Base-by-base conservation (phyloP, 2,888 invertebrate species). In the Hirtodrosophila confusa region DNA sequence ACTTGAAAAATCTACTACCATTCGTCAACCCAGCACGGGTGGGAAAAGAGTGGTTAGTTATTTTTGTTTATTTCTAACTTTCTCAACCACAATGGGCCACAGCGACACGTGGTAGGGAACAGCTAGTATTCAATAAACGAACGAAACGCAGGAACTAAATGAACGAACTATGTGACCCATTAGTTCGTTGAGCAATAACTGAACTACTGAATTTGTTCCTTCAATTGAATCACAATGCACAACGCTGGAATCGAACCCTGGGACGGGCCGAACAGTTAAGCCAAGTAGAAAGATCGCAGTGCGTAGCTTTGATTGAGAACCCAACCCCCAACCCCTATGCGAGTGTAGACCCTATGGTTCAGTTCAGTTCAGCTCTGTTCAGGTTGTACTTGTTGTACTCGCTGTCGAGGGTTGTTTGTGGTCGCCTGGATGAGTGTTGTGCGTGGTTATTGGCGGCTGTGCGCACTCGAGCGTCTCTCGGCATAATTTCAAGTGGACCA, bases 401-500 rank as follows among this genome's bases (percentile, higher is more conserved):
- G 54, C 54, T 44, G 39, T 70, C 58, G 85, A 84, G 84, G 84
- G 84, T 84, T 84, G 84, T 86, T 83, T 79, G 82, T 64, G 82
- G 82, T 80, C 70, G 66, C 64, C 74, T 44, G 67, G 71, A 62
- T 69, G 85, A 85, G 87, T 80, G 77, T 75, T 76, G 69, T 77
- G 80, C 80, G 78, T 84, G 84, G 86, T 73, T 78, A 72, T 78
- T 76, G 84, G 79, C 84, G 86, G 86, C 82, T 86, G 82, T 77
- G 86, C 78, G 68, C 82, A 86, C 82, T 82, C 82, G 80, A 82
- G 84, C 80, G 67, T 80, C 85, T 80, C 79, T 82, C 69, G 77
- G 83, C 87, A 85, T 84, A 87, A 84, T 84, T 87, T 84, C 71
- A 84, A 84, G 84, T 87, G 84, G 87, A 84, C 87, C 84, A 77